Evolutionary conservation across 2,888 invertebrate species (phyloP).

Genomic region (Agonopterix alstromeriana): DNA sequence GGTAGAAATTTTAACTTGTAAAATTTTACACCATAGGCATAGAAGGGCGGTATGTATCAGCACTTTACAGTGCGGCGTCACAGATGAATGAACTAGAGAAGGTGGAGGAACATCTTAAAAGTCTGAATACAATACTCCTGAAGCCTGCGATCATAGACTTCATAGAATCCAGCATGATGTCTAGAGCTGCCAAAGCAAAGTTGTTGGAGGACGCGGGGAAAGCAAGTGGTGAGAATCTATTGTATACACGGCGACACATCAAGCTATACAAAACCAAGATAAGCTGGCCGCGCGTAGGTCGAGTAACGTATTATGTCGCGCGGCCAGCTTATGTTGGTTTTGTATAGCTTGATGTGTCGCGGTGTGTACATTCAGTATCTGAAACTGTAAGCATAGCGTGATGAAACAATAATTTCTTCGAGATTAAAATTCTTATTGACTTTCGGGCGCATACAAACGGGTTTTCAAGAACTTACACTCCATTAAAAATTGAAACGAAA

Average conservation of each 20-base stretch:
- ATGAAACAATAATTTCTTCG: background rate
- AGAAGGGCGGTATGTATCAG: conserved; percentile 55
- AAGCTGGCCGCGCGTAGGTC: no score
- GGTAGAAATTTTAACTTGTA: no score
- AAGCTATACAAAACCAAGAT: no score
- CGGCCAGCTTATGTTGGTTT: no score
- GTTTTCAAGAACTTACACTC: no score
- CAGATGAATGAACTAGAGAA: conserved; percentile 43
- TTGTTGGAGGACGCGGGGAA: conserved; percentile 31
- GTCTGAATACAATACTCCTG: conserved; percentile 30
- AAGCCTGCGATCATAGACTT: conserved; percentile 50
- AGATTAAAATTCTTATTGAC: background rate
- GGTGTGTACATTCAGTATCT: no score
- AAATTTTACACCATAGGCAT: conserved; percentile 26
- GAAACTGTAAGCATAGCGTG: background rate
- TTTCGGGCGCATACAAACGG: no score
- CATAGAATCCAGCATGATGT: conserved; percentile 46
- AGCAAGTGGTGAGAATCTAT: conserved; percentile 38
- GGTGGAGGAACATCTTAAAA: conserved; percentile 37
- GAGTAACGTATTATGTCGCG: no score
- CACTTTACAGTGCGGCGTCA: conserved; percentile 48
- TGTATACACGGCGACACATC: no score
- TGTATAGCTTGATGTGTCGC: no score
- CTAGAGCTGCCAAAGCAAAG: conserved; percentile 38
- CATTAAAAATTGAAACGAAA: no score